phyloP scores from a whole-genome alignment of 2,888 invertebrate genomes.

The Pristionchus entomophagus region DNA sequence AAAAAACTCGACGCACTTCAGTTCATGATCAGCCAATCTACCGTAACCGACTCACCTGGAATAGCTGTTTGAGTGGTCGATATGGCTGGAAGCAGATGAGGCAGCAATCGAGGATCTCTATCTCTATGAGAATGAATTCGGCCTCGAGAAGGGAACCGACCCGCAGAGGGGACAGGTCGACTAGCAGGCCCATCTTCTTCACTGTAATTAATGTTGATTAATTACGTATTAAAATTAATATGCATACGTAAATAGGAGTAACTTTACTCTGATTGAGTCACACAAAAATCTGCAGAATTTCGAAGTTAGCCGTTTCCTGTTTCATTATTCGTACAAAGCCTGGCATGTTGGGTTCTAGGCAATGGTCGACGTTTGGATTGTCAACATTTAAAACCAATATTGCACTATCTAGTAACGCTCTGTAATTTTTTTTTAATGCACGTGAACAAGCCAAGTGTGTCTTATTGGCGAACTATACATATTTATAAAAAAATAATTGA shows the following conservation, averaged over 20 bases:
- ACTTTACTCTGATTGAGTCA: not conserved
- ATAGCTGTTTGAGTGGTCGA: conserved; percentile 87
- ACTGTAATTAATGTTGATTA: conserved; percentile 52
- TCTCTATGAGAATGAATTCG: conserved; percentile 96
- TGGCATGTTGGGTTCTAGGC: too few relatives aligned
- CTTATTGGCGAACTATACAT: too few relatives aligned
- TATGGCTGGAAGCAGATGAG: conserved; percentile 98
- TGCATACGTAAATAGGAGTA: too few relatives aligned
- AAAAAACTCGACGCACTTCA: too few relatives aligned
- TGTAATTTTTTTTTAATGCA: too few relatives aligned
- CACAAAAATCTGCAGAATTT: too few relatives aligned
- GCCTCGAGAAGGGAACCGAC: conserved; percentile 95
- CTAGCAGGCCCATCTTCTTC: conserved; percentile 57
- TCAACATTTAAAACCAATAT: not conserved
- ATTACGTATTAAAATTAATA: not conserved
- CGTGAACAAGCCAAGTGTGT: too few relatives aligned
- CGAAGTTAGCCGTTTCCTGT: too few relatives aligned
- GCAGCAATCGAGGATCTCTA: conserved; percentile 99
- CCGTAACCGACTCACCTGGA: conserved; percentile 47
- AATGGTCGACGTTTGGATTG: too few relatives aligned
- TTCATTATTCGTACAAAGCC: too few relatives aligned
- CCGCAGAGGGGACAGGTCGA: conserved; percentile 77
- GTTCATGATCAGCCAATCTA: too few relatives aligned
- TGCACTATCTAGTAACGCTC: too few relatives aligned
- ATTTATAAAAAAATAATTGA: not conserved